Evolutionary conservation across 1,140 invertebrate genomes (phyloP).

Genomic region (Phymastichus coffea): DNA sequence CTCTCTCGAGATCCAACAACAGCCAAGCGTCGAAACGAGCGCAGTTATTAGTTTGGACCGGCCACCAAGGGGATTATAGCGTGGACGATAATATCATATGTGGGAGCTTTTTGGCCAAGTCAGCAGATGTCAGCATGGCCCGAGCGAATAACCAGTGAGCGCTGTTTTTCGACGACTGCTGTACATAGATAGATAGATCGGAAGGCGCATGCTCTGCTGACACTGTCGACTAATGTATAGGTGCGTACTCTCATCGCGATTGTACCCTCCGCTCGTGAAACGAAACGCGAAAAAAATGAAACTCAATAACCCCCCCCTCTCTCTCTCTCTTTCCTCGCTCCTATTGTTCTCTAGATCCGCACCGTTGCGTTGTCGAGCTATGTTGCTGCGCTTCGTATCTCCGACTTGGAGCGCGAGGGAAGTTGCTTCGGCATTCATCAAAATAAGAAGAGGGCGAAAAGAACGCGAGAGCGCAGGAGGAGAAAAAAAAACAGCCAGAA

Average conservation of each 20-base stretch:
- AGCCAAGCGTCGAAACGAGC: too few relatives aligned
- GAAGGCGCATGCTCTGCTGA: slow-evolving; percentile 1
- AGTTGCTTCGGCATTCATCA: slow-evolving; percentile 2
- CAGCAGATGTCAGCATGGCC: slow-evolving; percentile 13
- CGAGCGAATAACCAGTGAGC: too few relatives aligned
- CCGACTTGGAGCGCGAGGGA: too few relatives aligned
- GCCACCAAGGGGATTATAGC: not conserved
- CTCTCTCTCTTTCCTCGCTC: too few relatives aligned
- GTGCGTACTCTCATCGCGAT: not conserved
- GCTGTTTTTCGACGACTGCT: not conserved
- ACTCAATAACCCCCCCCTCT: too few relatives aligned
- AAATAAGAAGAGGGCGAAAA: not conserved
- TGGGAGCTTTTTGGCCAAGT: not conserved
- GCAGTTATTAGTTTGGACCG: not conserved
- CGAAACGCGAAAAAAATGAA: not conserved
- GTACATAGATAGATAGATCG: too few relatives aligned
- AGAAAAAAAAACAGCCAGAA: too few relatives aligned
- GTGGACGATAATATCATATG: not conserved
- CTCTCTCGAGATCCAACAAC: too few relatives aligned
- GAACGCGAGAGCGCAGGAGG: too few relatives aligned
- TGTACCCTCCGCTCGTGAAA: not conserved
- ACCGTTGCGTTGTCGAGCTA: too few relatives aligned
- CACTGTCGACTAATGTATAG: slow-evolving; percentile 1
- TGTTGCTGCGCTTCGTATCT: too few relatives aligned
- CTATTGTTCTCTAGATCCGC: too few relatives aligned